Evolutionary conservation across 2,888 invertebrate genomes (phyloP), one percentile per base, ranked within the genome.

Genomic region (Ptilodon capucinus): DNA sequence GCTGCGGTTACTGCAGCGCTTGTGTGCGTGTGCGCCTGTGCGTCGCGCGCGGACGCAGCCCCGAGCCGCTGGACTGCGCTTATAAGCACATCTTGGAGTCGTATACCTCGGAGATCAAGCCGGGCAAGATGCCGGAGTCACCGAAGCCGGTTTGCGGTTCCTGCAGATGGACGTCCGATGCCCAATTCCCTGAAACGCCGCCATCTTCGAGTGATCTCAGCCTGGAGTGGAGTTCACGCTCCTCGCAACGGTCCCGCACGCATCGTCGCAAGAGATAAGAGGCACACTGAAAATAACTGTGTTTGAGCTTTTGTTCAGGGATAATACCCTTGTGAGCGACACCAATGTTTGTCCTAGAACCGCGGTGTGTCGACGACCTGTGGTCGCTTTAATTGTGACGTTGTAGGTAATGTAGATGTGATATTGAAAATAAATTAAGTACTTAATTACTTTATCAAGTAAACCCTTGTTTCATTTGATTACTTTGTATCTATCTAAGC

Each of bases 21-120:
- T 91, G 91, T 64, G 85, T 91, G 41, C 88, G 90, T 13, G 69
- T 82, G 52, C 80, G 91, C 14, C 62, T 91, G 35, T 76, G 81
- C 64, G 81, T 76, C 6, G 90, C 88, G 19, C 79, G 89, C 17
- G 91, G 91, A 3, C 76, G 91, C 28, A 79, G 68, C 48, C 86
- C 91, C 1, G 91, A 90, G 49, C 82, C 81, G 4, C 54, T 86
- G 51, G 87, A 90, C 70, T 91, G 91, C 53, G 89, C 90, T 9
- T 91, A 91, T 68, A 91, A 91, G 65, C 91, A 91, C 55, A 91
- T 91, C 44, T 60, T 91, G 60, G 89, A 91, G 51, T 86, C 90
- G 0, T 91, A 91, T 56, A 74, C 76, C 9, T 68, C 72, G 5
- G 68, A 64, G n/a, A 73, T 51, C 16, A 71, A 71, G 4, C 64